Base-by-base conservation (phyloP, 2,888 invertebrate species). In the Tanaodytes sp. region DNA sequence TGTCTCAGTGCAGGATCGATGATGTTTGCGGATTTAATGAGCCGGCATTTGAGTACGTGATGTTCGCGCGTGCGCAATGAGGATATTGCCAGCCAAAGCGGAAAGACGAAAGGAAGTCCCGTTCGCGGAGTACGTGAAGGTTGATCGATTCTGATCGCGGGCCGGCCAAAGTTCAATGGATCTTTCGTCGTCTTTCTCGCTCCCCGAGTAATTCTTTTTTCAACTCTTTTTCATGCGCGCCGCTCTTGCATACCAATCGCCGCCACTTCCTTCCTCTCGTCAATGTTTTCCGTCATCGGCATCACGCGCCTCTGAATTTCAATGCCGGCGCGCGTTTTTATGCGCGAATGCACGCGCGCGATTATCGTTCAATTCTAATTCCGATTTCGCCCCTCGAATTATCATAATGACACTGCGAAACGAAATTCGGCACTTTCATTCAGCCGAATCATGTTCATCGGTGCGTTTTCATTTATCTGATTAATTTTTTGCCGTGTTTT, bases 191-290 rank as follows among this genome's bases (percentile, higher is more conserved):
- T 71, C 66, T 61, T 58, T 69, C 61, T 73, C 49, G 27, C 54
- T 71, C 51, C 52, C n/a, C n/a, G n/a, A n/a, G 18, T 15, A 37
- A 45, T 20, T 37, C 55, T 48, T 49, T 54, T 59, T 43, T 57
- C 15, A 43, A 5, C 39, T 46, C 37, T 59, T 64, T 65, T 48
- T 71, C 39, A 57, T 31, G 33, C 31, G 39, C 33, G 45, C 54
- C 57, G 73, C 75, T 75, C 79, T 77, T 78, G 84, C 80, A 84
- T 84, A 81, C 78, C 77, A 84, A 84, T 79, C 74, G 79, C 73
- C 73, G 73, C 71, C 78, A 82, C 84, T 84, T 84, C 84, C 84
- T 84, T 84, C 83, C 84, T 83, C 78, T 76, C 73, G 77, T 77
- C 79, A 73, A 75, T 76, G 75, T 76, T 77, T 75, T 77, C 77